Conservation (phyloP, 2,113 vertebrate species). For the Sinocyclocheilus maitianheensis region DNA sequence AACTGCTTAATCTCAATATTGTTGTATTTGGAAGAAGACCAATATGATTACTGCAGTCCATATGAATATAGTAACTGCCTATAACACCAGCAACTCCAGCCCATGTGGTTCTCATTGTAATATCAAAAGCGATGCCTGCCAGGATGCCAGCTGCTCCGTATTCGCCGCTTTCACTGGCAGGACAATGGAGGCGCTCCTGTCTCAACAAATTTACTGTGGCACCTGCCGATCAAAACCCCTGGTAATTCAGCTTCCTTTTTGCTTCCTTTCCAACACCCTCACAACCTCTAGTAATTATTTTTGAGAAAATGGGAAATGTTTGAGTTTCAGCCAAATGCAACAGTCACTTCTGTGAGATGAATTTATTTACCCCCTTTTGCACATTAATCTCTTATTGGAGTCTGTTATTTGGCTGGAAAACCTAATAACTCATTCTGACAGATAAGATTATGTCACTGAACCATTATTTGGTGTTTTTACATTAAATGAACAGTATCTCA, state of each 20-base stretch:
- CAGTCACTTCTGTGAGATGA: neutral
- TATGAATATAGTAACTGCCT: neutral
- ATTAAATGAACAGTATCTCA: neutral
- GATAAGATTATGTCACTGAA: neutral
- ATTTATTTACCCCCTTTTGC: neutral
- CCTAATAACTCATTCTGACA: neutral
- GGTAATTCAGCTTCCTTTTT: neutral
- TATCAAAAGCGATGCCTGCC: neutral
- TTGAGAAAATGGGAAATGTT: neutral
- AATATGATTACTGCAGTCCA: neutral
- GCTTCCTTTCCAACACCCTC: neutral
- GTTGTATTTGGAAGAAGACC: neutral
- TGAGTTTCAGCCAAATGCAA: neutral
- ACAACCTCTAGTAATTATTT: neutral
- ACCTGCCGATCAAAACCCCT: constrained; percentile 18
- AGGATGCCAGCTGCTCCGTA: neutral
- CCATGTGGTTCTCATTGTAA: constrained; percentile 9
- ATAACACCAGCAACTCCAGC: neutral
- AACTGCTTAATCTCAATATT: neutral
- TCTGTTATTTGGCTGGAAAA: neutral
- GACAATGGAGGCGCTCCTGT: neutral
- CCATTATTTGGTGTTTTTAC: neutral
- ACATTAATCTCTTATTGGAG: constrained; percentile 1
- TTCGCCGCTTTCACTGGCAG: neutral
- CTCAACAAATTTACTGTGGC: constrained; percentile 8